Evolutionary conservation across 1,140 invertebrate species (phyloP).

Genomic region (Drosophila leontia): DNA sequence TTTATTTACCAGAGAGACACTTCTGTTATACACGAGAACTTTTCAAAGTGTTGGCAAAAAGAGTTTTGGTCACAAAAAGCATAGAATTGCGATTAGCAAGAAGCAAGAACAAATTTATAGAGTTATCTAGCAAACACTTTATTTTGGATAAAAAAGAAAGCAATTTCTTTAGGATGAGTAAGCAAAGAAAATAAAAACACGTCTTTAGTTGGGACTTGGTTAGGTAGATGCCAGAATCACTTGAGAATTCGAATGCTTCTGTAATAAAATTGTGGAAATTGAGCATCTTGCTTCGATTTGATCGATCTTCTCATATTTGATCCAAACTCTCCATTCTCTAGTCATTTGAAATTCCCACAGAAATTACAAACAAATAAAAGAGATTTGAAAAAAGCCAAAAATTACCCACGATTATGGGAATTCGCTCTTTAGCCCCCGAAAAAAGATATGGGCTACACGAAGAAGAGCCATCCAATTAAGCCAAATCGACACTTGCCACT

Average conservation of each 20-base stretch:
- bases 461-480: slow-evolving; percentile 63
- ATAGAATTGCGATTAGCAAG: neutral
- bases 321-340: too few relatives aligned
- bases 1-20: slow-evolving; percentile 14
- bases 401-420: slow-evolving; percentile 25
- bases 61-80: neutral
- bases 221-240: neutral
- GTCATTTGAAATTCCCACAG: slow-evolving; percentile 25
- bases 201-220: too few relatives aligned
- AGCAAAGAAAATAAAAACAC: neutral
- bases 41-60: neutral
- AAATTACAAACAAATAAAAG: slow-evolving; percentile 45
- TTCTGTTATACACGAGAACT: neutral
- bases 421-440: slow-evolving; percentile 3
- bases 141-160: neutral
- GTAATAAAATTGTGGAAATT: neutral
- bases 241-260: neutral
- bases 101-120: neutral
- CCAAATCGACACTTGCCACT: slow-evolving; percentile 58
- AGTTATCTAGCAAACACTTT: neutral
- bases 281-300: too few relatives aligned
- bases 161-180: neutral
- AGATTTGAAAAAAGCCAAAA: slow-evolving; percentile 5
- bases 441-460: slow-evolving; percentile 50
- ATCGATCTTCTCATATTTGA: neutral